Evolutionary conservation across 2,113 vertebrate species (phyloP), one percentile per base, ranked within the genome.

Genomic region (Rhinopomastus cyanomelas): DNA sequence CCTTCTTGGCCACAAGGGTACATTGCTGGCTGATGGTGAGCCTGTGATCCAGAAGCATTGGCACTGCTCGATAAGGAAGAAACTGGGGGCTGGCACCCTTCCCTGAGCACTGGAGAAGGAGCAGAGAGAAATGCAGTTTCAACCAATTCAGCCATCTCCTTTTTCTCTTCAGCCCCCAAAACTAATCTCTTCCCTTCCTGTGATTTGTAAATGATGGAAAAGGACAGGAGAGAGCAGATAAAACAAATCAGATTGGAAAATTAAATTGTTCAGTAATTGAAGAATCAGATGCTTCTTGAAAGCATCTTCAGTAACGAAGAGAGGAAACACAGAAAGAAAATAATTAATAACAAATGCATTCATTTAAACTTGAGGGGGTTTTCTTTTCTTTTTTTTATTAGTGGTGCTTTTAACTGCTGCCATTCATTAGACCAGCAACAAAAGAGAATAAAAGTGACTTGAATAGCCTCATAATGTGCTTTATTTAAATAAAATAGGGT

Each of bases 261-360:
- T 8, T 0, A 3, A 49, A 17, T 65, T 76, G 30, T 81, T 82
- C 1, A 1, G 16, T 53, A 27, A 53, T 25, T 44, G 36, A 68
- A 85, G 44, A 89, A 76, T 26, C 8, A 81, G 64, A 87, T 4
- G 29, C 17, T 42, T 61, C 42, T 73, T 69, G 20, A 53, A 85
- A 77, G 10, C 7, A 37, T 94, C 85, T 82, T 88, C 48, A n/a
- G 27, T 55, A 29, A 84, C 15, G 16, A 93, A 66, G 27, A 85
- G 11, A 7, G 20, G 73, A 91, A 93, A 92, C 55, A 30, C 9
- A 53, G 26, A 67, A 12, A 64, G 9, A 93, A 85, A 89, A 69
- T 77, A 83, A 91, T 95, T 91, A 87, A 51, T 73, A 71, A 64
- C 82, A 87, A 92, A 92, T 80, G 72, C 16, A 36, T 51, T 71